Percentiles rank a stretch among this genome's conserved stretches.
Conservation (phyloP, 2,888 invertebrate species). For the Drosophila vallismaia region DNA sequence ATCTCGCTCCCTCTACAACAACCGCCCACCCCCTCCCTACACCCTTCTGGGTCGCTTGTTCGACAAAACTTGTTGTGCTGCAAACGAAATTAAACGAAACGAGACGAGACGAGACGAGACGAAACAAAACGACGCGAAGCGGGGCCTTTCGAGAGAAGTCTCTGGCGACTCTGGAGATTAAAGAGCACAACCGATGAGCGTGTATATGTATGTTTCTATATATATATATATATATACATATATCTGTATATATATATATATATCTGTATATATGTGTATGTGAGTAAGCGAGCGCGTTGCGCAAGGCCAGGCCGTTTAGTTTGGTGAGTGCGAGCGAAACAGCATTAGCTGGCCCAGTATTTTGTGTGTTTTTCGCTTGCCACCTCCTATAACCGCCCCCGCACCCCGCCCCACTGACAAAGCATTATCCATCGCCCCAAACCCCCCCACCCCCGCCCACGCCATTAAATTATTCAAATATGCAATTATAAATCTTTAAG, state of each 20-base stretch:
- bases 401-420: neutral
- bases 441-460: neutral
- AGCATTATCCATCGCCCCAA: neutral
- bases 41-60: conserved; percentile 48
- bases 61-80: conserved; percentile 75
- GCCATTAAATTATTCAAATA: neutral
- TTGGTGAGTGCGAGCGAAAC: conserved; percentile 37
- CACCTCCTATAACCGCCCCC: neutral
- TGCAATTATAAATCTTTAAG: conserved; percentile 2
- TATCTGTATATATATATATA: neutral
- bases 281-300: conserved; percentile 78
- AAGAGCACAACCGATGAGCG: conserved; percentile 37
- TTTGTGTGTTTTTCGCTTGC: conserved; percentile 33
- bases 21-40: conserved; percentile 29
- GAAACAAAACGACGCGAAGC: conserved; percentile 56
- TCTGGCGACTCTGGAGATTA: conserved; percentile 68
- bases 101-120: conserved; percentile 27
- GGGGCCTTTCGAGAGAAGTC: conserved; percentile 60
- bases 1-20: conserved; percentile 3
- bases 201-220: conserved; percentile 6
- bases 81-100: conserved; percentile 44
- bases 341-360: conserved; percentile 30
- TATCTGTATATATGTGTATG: neutral
- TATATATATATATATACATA: neutral
- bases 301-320: conserved; percentile 64